Evolutionary conservation across 2,888 invertebrate genomes (phyloP).

Genomic region (Ichneumon xanthorius): DNA sequence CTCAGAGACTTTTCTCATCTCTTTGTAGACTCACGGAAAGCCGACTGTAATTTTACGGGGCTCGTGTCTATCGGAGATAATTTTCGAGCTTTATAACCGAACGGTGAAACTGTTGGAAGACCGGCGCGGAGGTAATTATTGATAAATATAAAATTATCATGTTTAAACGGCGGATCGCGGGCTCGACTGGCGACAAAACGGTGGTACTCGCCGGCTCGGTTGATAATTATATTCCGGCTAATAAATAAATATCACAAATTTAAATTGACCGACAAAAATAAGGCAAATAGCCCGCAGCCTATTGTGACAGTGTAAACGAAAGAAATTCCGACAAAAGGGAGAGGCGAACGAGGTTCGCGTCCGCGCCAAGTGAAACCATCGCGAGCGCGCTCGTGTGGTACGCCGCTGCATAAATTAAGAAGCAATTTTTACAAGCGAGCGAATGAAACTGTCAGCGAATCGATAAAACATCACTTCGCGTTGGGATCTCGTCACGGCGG

Average conservation of each 20-base stretch:
- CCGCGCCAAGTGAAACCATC: constrained; percentile 42
- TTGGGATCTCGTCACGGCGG: constrained; percentile 54
- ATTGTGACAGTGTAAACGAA: neutral
- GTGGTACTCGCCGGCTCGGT: constrained; percentile 1
- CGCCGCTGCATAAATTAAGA: constrained; percentile 59
- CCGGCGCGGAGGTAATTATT: constrained; percentile 48
- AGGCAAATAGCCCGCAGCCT: neutral
- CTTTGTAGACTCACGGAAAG: constrained; percentile 44
- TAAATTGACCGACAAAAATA: constrained; percentile 16
- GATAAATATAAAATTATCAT: constrained; percentile 57
- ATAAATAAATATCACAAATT: constrained; percentile 4
- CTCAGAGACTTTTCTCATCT: constrained; percentile 32
- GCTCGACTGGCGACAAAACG: constrained; percentile 15
- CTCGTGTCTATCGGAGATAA: constrained; percentile 51
- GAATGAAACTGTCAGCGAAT: constrained; percentile 71
- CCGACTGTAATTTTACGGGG: constrained; percentile 13
- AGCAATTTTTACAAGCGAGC: constrained; percentile 69
- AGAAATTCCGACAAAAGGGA: constrained; percentile 26
- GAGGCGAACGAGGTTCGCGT: neutral
- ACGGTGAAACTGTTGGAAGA: constrained; percentile 2
- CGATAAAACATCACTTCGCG: constrained; percentile 68
- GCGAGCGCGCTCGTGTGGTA: constrained; percentile 53
- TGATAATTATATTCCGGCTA: constrained; percentile 45
- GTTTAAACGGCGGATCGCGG: constrained; percentile 23
- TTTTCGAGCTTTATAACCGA: constrained; percentile 58